Evolutionary conservation across 2,888 invertebrate genomes (phyloP).

Genomic region (Lasius fuliginosus): DNA sequence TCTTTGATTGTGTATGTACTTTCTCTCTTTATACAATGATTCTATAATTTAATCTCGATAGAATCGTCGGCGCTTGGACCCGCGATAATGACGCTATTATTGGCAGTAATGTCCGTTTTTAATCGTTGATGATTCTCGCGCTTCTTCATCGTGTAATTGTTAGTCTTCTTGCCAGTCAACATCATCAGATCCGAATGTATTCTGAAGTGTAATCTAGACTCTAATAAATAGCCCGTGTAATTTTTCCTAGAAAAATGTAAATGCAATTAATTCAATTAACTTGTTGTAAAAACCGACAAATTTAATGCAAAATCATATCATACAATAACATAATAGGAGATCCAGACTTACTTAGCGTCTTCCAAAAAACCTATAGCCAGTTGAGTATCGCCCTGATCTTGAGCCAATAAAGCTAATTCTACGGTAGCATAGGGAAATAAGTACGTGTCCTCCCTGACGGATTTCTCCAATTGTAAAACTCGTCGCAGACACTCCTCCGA

Average conservation of each 20-base stretch:
- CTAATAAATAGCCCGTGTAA: conserved; percentile 95
- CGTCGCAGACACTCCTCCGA: conserved; percentile 92
- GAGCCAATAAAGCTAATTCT: conserved; percentile 94
- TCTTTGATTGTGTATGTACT: background rate
- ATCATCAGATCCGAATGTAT: conserved; percentile 92
- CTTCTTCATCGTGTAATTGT: conserved; percentile 68
- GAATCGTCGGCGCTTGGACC: conserved; percentile 60
- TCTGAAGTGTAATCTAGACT: conserved; percentile 96
- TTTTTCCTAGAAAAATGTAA: conserved; percentile 90
- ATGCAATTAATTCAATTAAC: background rate
- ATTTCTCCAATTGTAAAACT: conserved; percentile 90
- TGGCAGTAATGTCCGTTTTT: conserved; percentile 61
- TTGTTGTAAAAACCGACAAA: background rate
- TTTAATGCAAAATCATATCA: conserved; percentile 20
- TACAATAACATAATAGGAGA: background rate
- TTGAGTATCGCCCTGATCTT: conserved; percentile 90
- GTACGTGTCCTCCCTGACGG: conserved; percentile 94
- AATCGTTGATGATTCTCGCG: conserved; percentile 50
- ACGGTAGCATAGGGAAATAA: conserved; percentile 94
- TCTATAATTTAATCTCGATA: conserved; percentile 35
- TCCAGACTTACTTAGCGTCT: conserved; percentile 91
- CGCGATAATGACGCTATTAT: conserved; percentile 64
- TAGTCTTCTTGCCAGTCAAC: conserved; percentile 83
- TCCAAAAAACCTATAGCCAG: conserved; percentile 92
- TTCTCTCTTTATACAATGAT: conserved; percentile 5